These are phyloP conservation scores for Neotragus pygmaeus DNA, from an alignment of 2,113 vertebrate species.

Conservation along the genomic window DNA sequence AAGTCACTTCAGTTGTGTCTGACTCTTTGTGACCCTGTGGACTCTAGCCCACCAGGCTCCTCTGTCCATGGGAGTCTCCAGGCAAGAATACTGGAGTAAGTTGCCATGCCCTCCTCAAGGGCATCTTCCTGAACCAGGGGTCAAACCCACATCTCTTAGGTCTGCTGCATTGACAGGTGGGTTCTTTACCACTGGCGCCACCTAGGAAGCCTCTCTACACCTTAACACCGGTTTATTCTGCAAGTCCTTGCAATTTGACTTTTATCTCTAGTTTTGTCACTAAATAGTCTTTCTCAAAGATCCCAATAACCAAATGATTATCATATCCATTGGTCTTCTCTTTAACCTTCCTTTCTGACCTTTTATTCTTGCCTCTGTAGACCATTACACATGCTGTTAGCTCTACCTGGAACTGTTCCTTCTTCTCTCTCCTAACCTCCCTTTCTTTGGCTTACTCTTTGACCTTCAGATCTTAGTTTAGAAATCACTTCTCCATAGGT, in stretches of 20 bases:
- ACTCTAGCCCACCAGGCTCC: no score
- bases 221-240: not conserved
- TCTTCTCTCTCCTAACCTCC: not conserved
- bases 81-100: no score
- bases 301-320: not conserved
- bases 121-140: no score
- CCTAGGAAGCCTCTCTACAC: not conserved
- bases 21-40: no score
- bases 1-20: no score
- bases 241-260: not conserved
- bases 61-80: no score
- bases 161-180: not conserved
- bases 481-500: not conserved
- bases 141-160: not conserved
- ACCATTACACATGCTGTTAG: not conserved
- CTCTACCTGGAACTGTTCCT: not conserved
- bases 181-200: not conserved
- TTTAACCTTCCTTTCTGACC: not conserved
- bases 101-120: no score
- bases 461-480: not conserved
- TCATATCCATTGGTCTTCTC: not conserved
- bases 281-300: not conserved
- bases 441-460: not conserved
- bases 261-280: not conserved
- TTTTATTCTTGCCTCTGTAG: not conserved